Evolutionary conservation across 2,797 vertebrate species (phyloP), one percentile per base, ranked within the genome.

Genomic region (Fundulus diaphanus): DNA sequence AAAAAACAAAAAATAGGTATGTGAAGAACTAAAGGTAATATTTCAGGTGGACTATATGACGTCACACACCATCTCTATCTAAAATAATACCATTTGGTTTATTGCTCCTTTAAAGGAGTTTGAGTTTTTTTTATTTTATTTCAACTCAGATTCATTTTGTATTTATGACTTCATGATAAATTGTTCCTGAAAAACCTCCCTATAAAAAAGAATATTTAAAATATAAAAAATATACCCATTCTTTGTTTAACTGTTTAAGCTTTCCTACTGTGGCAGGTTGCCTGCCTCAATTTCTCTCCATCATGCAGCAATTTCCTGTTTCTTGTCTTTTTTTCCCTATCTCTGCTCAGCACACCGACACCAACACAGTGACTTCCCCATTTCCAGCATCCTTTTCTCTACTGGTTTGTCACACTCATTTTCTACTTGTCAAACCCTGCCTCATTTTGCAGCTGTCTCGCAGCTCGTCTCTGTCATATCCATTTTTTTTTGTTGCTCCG

Each of bases 381-480:
- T 76, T 61, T 72, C 31, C 57, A 52, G 56, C 37, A 69, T 74
- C 74, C 27, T 56, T 70, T 79, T 82, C 66, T 22, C 15, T 66
- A 5, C 51, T 31, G 3, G n/a, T 77, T 78, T 77, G 52, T 82
- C 78, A 82, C 82, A 46, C 40, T 77, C 68, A 52, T 46, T 71
- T 56, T 65, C 27, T 63, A 52, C 48, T 57, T 73, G 77, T 84
- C 80, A 72, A 44, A 44, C 74, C 77, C 71, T 42, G 59, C 74
- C 49, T 75, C 31, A 56, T 76, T 80, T 78, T 61, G 67, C 59
- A 73, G 71, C 74, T 73, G 78, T 83, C 82, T 74, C 33, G 15
- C 65, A 75, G 68, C 71, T 78, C 69, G 44, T 74, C 44, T 77
- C 78, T 79, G 65, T 85, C 84, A 78, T 70, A 59, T 78, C 20